Evolutionary conservation across 1,140 invertebrate genomes (phyloP), one percentile per base, ranked within the genome.

Genomic region (Nasonia giraulti): DNA sequence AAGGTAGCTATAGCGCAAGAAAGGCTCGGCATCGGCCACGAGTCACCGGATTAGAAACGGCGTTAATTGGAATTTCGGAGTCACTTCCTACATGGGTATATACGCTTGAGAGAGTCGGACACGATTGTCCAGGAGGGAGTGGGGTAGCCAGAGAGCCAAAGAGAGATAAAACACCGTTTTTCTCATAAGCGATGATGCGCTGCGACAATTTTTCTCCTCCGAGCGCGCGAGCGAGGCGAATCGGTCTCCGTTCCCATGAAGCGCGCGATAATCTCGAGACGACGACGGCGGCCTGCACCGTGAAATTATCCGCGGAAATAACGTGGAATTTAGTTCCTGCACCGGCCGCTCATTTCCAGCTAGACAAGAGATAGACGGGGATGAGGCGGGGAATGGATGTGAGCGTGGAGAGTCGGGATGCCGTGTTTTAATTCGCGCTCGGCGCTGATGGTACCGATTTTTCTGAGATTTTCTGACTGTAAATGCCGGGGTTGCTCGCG

Each of bases 261-360:
- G 71, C 23, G 17, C 17, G 37, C 20, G 50, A 33, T 62, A 79
- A 62, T 62, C 55, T 62, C 55, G 20, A 17, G 55, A 62, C 55
- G 3, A 62, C 55, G 2, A n/a, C 37, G 66, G 79, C 80, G 55
- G 20, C 11, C 5, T 23, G 73, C 76, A 73, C 4, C 82, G 76
- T 55, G 62, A 78, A 83, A 83, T 83, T 83, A 77, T 14, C 76
- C 75, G 76, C 40, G 82, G 82, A 78, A 84, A 84, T 79, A 71
- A 55, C 31, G 44, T 79, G 69, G 83, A 74, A 50, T 79, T 83
- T 77, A 31, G 17, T 73, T 73, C 44, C 69, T 55, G 8, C 3
- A 8, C 55, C 6, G 2, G 23, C 20, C 2, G 23, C 31, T 80
- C 55, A 69, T 80, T 80, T 62, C 33, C 20, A n/a, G 17, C 14